phyloP scores from a whole-genome alignment of 2,113 vertebrate species.

The Hydrochoerus hydrochaeris region DNA sequence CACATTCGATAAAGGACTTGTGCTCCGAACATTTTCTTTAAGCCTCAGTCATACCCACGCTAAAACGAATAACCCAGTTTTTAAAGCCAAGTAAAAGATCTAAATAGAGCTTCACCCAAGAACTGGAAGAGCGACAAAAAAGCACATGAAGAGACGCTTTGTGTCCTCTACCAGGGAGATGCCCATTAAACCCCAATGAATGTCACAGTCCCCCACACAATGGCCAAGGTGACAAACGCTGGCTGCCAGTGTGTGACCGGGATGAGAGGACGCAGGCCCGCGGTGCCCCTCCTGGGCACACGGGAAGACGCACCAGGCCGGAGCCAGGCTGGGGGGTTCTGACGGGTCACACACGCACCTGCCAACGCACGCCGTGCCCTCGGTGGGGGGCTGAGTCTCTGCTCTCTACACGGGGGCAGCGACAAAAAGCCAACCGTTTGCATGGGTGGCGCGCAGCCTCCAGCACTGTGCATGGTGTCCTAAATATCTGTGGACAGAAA shows the following conservation, averaged over 20 bases:
- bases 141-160: not conserved
- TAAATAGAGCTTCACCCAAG: not conserved
- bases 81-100: not conserved
- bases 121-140: not conserved
- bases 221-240: not conserved
- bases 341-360: not conserved
- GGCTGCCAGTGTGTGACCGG: no score
- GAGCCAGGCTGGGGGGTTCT: not conserved
- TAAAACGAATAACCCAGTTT: not conserved
- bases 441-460: not conserved
- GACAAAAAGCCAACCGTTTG: not conserved
- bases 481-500: not conserved
- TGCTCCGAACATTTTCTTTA: not conserved
- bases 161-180: not conserved
- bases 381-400: not conserved
- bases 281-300: not conserved
- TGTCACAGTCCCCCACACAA: not conserved
- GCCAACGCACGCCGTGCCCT: not conserved
- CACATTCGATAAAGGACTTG: not conserved
- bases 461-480: not conserved
- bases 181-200: not conserved
- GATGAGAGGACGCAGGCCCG: not conserved
- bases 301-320: not conserved
- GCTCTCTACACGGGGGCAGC: not conserved
- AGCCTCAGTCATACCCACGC: not conserved